These are phyloP conservation scores for Sapayoa aenigma DNA, from an alignment of 2,113 vertebrate genomes.

Conservation along the genomic window DNA sequence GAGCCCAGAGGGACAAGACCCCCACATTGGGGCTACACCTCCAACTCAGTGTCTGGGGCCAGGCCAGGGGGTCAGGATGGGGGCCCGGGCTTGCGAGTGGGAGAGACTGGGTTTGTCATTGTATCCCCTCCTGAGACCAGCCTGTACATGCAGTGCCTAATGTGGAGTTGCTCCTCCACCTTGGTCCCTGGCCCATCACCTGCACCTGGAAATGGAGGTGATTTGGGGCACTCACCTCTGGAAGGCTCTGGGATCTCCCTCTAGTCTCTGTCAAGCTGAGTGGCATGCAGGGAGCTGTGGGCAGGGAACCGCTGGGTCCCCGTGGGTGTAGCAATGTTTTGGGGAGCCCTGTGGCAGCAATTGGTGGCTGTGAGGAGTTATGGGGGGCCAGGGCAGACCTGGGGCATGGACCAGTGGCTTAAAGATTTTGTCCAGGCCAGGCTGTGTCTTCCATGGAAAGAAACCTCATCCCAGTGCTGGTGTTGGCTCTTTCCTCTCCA, in stretches of 20 bases:
- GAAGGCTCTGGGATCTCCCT: fast-evolving
- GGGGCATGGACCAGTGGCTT: fast-evolving
- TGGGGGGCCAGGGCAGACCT: neutral
- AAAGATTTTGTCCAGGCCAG: neutral
- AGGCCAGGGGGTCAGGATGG: neutral
- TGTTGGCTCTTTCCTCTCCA: neutral
- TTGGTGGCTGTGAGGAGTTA: fast-evolving
- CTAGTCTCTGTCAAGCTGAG: fast-evolving
- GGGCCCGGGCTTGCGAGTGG: neutral
- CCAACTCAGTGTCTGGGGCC: fast-evolving
- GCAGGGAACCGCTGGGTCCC: neutral
- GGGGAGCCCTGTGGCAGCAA: fast-evolving
- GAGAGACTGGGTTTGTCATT: neutral
- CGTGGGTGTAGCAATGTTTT: fast-evolving
- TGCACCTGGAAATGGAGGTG: fast-evolving
- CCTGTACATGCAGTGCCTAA: fast-evolving
- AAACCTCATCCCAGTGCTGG: neutral
- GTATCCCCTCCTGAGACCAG: neutral
- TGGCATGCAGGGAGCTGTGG: neutral
- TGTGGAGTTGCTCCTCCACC: fast-evolving
- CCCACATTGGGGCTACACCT: fast-evolving
- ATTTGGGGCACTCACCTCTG: fast-evolving
- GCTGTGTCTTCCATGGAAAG: neutral
- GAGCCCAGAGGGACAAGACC: neutral
- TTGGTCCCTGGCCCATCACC: fast-evolving